Evolutionary conservation across 2,113 vertebrate species (phyloP).

Genomic region (Ailurus styani): DNA sequence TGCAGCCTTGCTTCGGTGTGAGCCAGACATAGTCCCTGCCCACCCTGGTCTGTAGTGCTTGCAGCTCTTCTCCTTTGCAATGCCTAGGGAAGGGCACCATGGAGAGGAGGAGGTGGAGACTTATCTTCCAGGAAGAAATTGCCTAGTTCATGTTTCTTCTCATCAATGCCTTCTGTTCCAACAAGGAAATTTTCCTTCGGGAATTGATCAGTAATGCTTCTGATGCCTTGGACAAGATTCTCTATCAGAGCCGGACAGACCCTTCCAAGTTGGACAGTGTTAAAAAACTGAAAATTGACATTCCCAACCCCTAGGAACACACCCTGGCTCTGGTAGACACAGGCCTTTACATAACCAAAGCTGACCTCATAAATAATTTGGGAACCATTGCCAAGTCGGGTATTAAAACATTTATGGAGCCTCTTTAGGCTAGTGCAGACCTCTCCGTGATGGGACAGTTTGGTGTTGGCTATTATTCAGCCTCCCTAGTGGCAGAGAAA

Average conservation of each 20-base stretch:
- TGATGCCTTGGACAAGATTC: conserved; percentile 85
- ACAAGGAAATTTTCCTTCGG: conserved; percentile 16
- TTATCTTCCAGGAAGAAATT: background rate
- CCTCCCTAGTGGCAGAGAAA: background rate
- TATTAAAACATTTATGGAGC: background rate
- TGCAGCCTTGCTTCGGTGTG: background rate
- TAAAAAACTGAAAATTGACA: conserved; percentile 89
- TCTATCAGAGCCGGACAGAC: conserved; percentile 86
- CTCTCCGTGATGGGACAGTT: background rate
- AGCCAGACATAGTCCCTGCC: no score
- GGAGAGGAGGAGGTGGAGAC: conserved; percentile 56
- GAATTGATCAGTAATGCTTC: conserved; percentile 90
- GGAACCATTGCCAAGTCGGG: conserved; percentile 76
- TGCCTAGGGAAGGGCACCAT: conserved; percentile 88
- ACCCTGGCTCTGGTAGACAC: conserved; percentile 85
- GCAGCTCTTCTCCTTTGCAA: conserved; percentile 64
- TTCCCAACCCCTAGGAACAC: conserved; percentile 82
- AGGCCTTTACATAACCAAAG: conserved; percentile 55
- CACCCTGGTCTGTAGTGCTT: background rate
- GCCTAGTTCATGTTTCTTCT: background rate
- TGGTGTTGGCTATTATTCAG: background rate
- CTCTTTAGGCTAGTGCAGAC: background rate
- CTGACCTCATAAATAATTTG: background rate
- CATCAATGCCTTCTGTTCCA: background rate
- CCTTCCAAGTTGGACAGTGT: conserved; percentile 86